A percentile compares a stretch with the other conserved stretches of the same genome.
Evolutionary conservation across 2,113 vertebrate genomes (phyloP).

Genomic region (Ceratotherium simum): DNA sequence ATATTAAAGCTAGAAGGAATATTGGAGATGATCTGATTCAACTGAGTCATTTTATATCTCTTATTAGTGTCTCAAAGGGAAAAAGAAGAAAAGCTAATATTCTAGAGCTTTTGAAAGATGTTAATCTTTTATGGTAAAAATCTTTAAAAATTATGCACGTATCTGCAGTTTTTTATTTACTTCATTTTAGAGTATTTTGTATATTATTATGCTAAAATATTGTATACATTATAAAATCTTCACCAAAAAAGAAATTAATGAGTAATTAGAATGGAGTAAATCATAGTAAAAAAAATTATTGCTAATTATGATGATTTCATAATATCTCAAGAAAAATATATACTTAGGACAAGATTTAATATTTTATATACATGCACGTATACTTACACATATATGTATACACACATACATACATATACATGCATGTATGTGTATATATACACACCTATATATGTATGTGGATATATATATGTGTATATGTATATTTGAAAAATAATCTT

Average conservation of each 20-base stretch:
- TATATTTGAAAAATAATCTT: background rate
- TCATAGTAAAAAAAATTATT: background rate
- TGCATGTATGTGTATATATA: no score
- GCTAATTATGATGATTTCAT: background rate
- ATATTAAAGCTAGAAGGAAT: background rate
- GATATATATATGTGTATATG: no score
- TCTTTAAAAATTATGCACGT: background rate
- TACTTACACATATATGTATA: background rate
- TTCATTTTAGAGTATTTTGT: background rate
- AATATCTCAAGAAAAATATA: background rate
- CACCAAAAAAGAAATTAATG: background rate
- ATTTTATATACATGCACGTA: no score
- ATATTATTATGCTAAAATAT: background rate
- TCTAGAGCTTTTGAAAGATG: background rate
- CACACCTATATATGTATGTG: no score
- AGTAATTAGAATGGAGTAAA: background rate
- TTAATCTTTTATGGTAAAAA: background rate
- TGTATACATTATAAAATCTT: no score
- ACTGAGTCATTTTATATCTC: background rate
- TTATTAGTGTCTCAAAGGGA: background rate
- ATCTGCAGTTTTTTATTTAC: background rate
- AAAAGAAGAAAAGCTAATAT: background rate
- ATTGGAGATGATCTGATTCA: background rate
- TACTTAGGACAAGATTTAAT: background rate
- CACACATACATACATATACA: background rate